Percentiles rank a stretch among this genome's conserved stretches.
These are phyloP conservation scores for Pangasius krempfi DNA, from an alignment of 2,797 vertebrate genomes.

Conservation along the genomic window DNA sequence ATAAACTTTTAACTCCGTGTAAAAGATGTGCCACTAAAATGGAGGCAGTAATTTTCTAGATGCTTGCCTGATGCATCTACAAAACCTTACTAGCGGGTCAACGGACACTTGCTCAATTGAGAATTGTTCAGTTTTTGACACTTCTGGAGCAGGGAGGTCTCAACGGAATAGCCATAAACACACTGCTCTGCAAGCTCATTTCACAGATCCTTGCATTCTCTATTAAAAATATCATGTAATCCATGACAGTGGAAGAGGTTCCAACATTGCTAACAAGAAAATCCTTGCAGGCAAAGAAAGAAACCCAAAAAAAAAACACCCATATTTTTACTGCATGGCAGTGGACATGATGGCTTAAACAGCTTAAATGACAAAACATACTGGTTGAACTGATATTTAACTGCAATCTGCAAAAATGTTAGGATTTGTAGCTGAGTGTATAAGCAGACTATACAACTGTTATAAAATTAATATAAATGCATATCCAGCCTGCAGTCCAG, in stretches of 20 bases:
- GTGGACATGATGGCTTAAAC: not conserved
- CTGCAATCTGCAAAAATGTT: not conserved
- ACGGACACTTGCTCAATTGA: not conserved
- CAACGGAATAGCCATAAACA: not conserved
- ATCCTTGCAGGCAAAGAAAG: not conserved
- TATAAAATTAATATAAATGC: not conserved
- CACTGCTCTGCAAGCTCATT: not conserved
- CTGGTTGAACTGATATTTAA: not conserved
- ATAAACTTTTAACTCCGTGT: not conserved
- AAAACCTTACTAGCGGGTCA: not conserved
- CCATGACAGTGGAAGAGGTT: not conserved
- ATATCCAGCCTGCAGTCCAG: not conserved
- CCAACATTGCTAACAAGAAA: not conserved
- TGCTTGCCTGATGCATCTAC: not conserved
- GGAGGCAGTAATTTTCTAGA: not conserved
- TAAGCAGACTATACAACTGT: not conserved
- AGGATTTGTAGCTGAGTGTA: not conserved
- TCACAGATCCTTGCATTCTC: slow-evolving; percentile 5
- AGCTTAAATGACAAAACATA: not conserved
- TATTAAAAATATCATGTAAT: slow-evolving; percentile 6
- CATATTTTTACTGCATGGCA: not conserved
- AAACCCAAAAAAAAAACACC: too few species aligned
- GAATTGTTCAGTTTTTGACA: slow-evolving; percentile 14
- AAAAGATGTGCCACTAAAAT: not conserved
- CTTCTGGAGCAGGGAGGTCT: not conserved